Conservation (phyloP, 2,888 invertebrate species). For the Lepidocyrtoides sp. region DNA sequence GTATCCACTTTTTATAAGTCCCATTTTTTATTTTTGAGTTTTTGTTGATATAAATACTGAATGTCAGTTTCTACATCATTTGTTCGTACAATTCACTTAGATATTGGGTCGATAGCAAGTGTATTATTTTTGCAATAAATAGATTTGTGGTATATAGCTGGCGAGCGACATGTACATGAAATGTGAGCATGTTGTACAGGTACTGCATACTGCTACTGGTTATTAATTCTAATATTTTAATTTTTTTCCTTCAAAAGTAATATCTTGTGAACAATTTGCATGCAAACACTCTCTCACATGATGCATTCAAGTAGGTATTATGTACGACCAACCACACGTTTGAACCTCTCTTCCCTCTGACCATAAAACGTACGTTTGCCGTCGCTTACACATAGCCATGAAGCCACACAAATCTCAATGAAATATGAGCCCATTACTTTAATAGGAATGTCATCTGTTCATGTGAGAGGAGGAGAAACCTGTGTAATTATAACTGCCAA, state of each 20-base stretch:
- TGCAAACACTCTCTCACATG: constrained; percentile 36
- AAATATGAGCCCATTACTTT: constrained; percentile 78
- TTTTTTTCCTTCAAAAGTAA: not conserved
- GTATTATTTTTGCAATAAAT: too few relatives aligned
- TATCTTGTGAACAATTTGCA: constrained; percentile 59
- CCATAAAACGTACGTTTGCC: not conserved
- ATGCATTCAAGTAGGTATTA: not conserved
- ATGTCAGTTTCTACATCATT: not conserved
- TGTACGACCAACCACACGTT: not conserved
- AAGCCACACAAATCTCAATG: constrained; percentile 71
- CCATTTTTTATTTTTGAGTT: too few relatives aligned
- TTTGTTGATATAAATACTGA: not conserved
- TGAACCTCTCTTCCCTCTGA: not conserved
- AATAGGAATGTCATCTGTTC: constrained; percentile 78
- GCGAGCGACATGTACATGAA: too few relatives aligned
- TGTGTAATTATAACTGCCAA: constrained; percentile 79
- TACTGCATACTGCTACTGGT: constrained; percentile 55
- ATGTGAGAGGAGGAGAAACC: constrained; percentile 65
- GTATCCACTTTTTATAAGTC: not conserved
- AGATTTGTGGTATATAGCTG: too few relatives aligned
- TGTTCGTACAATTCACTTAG: not conserved
- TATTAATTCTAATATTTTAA: constrained; percentile 58
- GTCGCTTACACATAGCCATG: not conserved
- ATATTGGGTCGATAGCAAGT: too few relatives aligned
- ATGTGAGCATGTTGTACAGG: not conserved